Evolutionary conservation across 2,797 vertebrate species (phyloP), one percentile per base, ranked within the genome.

Genomic region (Danio aesculapii): DNA sequence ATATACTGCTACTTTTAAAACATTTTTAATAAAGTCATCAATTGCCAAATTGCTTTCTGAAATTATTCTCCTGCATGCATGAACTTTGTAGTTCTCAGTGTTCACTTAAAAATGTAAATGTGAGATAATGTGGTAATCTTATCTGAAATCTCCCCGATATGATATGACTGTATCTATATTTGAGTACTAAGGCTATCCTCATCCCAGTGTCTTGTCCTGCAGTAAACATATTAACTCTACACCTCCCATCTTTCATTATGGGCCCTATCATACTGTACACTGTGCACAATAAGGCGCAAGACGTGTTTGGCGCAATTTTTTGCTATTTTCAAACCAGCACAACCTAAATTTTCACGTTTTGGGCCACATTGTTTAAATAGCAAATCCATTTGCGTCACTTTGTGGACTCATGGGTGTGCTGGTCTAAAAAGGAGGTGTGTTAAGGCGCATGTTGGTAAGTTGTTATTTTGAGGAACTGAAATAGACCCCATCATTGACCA

Each of bases 21-120:
- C 21, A 43, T 50, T 43, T 44, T n/a, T n/a, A 79, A 79, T 79
- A 79, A 79, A 79, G 8, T 64, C n/a, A 43, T 3, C 6, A 43
- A 43, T 14, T 43, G 30, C 30, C 21, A 53, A 62, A 50, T 6
- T 47, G n/a, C 12, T 13, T 53, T 52, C 39, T 43, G 12, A 21
- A 52, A 2, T 11, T 8, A 61, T 30, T 57, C 0, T 8, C 16
- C 6, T 70, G 17, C 21, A 10, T 69, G 21, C 30, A 68, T 43
- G 7, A 78, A 59, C 30, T 9, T 8, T 6, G 12, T 72, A 4
- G 44, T 19, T 67, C 19, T 67, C 43, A 19, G 10, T 19, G 6
- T 46, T 8, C 5, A 6, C 13, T 64, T 66, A 53, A 46, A 46
- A 41, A 39, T 44, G 8, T 46, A 49, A 69, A 75, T 16, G 1